Conservation (phyloP, 2,888 invertebrate species). For the Drosophila niveifrons region DNA sequence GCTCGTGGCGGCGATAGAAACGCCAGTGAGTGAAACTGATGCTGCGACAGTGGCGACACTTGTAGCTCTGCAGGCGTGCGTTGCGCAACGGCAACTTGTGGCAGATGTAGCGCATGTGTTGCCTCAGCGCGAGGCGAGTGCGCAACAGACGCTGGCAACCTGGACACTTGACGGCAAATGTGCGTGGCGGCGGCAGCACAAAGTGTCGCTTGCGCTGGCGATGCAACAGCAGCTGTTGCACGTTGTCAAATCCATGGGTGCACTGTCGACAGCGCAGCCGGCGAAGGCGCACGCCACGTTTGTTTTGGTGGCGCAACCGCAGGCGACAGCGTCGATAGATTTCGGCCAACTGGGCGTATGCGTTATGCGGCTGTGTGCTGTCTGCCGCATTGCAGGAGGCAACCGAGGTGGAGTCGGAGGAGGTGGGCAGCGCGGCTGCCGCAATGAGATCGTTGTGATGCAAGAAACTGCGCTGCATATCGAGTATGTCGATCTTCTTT, state of each 20-base stretch:
- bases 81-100: slow-evolving; percentile 73
- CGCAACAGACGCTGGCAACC: slow-evolving; percentile 79
- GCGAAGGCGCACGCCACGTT: slow-evolving; percentile 13
- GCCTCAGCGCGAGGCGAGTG: slow-evolving; percentile 80
- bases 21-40: slow-evolving; percentile 82
- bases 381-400: no score
- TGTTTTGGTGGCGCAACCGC: slow-evolving; percentile 9
- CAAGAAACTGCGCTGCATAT: slow-evolving; percentile 77
- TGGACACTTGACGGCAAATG: slow-evolving; percentile 68
- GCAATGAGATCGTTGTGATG: slow-evolving; percentile 62
- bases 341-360: slow-evolving; percentile 61
- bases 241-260: slow-evolving; percentile 37
- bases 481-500: slow-evolving; percentile 71
- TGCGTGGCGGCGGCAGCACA: slow-evolving; percentile 36
- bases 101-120: slow-evolving; percentile 83
- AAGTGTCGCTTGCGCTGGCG: slow-evolving; percentile 60
- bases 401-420: neutral
- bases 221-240: slow-evolving; percentile 63
- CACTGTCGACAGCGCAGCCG: slow-evolving; percentile 54
- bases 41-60: slow-evolving; percentile 78
- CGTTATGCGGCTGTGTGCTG: slow-evolving; percentile 11
- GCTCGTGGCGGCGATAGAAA: slow-evolving; percentile 77
- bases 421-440: slow-evolving; percentile 17
- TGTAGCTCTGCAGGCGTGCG: slow-evolving; percentile 63
- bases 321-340: slow-evolving; percentile 58